Evolutionary conservation across 2,113 vertebrate genomes (phyloP).

Genomic region (Picathartes gymnocephalus): DNA sequence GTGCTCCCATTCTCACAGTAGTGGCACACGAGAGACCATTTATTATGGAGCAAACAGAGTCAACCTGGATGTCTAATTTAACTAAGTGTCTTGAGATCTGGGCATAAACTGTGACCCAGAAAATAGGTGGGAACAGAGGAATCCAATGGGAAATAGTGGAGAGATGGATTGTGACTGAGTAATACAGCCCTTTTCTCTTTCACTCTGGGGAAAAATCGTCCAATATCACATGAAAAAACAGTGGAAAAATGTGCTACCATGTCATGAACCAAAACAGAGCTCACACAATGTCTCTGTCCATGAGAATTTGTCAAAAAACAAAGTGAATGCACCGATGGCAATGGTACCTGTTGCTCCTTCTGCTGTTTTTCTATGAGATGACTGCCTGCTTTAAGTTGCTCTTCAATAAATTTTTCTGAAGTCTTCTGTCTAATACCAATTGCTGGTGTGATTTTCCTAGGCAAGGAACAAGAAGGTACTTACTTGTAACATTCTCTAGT

Average conservation of each 20-base stretch:
- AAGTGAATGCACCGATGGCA: background rate
- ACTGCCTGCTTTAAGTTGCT: slow-evolving; percentile 39
- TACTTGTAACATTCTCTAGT: background rate
- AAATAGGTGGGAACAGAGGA: background rate
- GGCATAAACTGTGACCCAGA: background rate
- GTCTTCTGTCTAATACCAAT: slow-evolving; percentile 24
- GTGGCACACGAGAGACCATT: background rate
- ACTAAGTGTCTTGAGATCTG: background rate
- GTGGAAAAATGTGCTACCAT: background rate
- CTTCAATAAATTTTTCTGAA: slow-evolving; percentile 60
- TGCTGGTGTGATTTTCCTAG: slow-evolving; percentile 46
- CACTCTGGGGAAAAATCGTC: background rate
- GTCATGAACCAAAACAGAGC: background rate
- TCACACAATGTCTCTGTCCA: background rate
- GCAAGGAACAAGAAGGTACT: background rate
- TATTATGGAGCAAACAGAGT: background rate
- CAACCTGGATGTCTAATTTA: background rate
- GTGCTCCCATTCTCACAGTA: background rate
- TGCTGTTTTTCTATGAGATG: background rate
- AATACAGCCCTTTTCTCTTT: background rate
- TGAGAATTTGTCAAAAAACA: background rate
- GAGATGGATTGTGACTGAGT: background rate
- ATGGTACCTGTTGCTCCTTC: slow-evolving; percentile 39
- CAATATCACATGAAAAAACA: background rate
- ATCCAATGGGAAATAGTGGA: background rate